Conservation (phyloP, 2,797 vertebrate species). For the Tauraco hartlaubi region DNA sequence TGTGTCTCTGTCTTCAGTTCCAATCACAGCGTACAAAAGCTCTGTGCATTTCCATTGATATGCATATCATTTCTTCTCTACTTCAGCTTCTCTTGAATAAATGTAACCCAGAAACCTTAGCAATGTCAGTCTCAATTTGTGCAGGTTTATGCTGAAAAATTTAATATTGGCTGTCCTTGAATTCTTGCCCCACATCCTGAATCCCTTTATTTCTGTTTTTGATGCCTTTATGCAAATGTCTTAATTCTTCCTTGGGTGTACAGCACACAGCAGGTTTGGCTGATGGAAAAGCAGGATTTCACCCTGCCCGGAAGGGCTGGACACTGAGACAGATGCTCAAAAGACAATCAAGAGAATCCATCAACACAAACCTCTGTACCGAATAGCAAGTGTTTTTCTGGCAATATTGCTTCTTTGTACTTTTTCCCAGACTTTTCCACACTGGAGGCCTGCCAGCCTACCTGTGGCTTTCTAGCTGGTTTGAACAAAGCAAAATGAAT, state of each 20-base stretch:
- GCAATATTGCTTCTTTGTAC: neutral
- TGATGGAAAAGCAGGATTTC: neutral
- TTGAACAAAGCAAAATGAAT: neutral
- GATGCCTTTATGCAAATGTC: neutral
- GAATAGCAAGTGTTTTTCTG: neutral
- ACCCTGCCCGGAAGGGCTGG: neutral
- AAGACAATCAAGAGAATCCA: neutral
- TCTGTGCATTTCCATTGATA: neutral
- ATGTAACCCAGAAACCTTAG: neutral
- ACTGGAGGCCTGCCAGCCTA: rapidly evolving
- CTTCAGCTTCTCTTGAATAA: neutral
- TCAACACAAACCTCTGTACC: rapidly evolving
- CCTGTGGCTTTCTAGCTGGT: neutral
- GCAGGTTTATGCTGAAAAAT: neutral
- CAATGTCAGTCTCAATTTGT: neutral
- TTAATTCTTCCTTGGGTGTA: neutral
- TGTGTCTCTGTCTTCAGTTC: neutral
- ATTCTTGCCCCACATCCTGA: rapidly evolving
- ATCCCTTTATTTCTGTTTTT: neutral
- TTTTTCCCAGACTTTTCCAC: neutral
- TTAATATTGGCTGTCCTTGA: neutral
- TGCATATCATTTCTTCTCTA: neutral
- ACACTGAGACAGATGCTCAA: neutral
- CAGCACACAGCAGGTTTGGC: neutral
- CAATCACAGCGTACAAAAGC: neutral